Percentiles rank a stretch among this genome's conserved stretches.
Evolutionary conservation across 2,797 vertebrate genomes (phyloP).

Genomic region (Hyperoplus immaculatus): DNA sequence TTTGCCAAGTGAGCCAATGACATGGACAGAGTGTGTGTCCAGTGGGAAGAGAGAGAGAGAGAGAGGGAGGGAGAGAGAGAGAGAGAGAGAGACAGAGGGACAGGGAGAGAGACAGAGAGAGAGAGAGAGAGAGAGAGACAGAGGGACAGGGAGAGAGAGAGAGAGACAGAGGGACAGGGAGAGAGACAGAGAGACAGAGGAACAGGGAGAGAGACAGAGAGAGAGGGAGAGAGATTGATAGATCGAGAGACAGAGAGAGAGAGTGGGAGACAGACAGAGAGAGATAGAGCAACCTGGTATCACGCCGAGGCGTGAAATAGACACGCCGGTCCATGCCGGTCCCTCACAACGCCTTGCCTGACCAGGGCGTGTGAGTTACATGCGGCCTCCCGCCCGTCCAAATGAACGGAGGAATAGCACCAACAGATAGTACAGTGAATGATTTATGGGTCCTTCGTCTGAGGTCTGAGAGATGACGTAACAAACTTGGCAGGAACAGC

Average conservation of each 20-base stretch:
- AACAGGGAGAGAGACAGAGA: too few relatives aligned
- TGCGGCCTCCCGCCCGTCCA: too few relatives aligned
- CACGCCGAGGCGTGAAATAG: too few relatives aligned
- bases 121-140: background rate
- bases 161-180: background rate
- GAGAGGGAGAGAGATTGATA: too few relatives aligned
- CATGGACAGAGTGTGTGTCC: background rate
- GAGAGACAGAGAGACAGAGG: too few relatives aligned
- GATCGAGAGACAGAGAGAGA: too few relatives aligned
- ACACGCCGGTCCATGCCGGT: too few relatives aligned
- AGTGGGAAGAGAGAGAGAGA: background rate
- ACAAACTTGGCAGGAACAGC: slow-evolving; percentile 34
- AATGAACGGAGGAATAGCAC: too few relatives aligned
- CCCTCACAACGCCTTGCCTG: too few relatives aligned
- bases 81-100: background rate
- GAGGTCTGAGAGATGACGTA: slow-evolving; percentile 28
- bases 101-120: background rate
- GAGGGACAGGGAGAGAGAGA: background rate
- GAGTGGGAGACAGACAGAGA: too few relatives aligned
- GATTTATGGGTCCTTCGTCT: background rate
- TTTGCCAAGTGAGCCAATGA: slow-evolving; percentile 13
- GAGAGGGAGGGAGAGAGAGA: background rate
- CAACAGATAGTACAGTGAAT: background rate
- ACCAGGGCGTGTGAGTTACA: too few relatives aligned
- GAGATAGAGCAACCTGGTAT: too few relatives aligned